Evolutionary conservation across 1,140 invertebrate genomes (phyloP).

Genomic region (Drosophila gunungcola): DNA sequence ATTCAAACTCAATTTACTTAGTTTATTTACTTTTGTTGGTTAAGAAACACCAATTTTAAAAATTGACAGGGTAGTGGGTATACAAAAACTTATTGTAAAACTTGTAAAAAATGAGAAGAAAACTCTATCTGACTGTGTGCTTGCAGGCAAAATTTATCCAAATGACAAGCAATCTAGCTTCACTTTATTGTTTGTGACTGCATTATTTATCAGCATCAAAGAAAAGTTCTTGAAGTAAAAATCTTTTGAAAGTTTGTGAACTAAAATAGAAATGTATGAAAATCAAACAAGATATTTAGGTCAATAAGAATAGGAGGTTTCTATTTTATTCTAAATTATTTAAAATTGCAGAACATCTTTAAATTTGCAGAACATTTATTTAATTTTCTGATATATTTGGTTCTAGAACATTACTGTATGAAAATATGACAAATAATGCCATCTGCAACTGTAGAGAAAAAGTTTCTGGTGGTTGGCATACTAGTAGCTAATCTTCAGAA

Average conservation of each 20-base stretch:
- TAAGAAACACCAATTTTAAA: too few species aligned
- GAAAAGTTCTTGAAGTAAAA: slow-evolving; percentile 22
- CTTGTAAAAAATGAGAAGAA: slow-evolving; percentile 48
- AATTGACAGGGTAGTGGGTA: not conserved
- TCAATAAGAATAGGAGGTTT: not conserved
- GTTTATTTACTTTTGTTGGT: too few species aligned
- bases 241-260: slow-evolving; percentile 16
- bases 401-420: too few species aligned
- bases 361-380: too few species aligned
- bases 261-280: slow-evolving; percentile 15
- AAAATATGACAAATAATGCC: too few species aligned
- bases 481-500: too few species aligned
- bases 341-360: too few species aligned
- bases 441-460: too few species aligned
- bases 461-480: too few species aligned
- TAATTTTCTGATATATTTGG: too few species aligned
- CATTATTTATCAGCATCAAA: slow-evolving; percentile 36
- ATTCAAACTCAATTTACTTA: too few species aligned
- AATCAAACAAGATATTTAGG: slow-evolving; percentile 26
- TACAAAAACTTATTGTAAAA: slow-evolving; percentile 21
- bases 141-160: slow-evolving; percentile 30
- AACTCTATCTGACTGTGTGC: slow-evolving; percentile 53
- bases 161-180: slow-evolving; percentile 29
- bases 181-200: slow-evolving; percentile 26
- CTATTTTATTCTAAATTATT: too few species aligned